Conservation (phyloP, 2,797 vertebrate genomes). For the Garrulus glandarius region DNA sequence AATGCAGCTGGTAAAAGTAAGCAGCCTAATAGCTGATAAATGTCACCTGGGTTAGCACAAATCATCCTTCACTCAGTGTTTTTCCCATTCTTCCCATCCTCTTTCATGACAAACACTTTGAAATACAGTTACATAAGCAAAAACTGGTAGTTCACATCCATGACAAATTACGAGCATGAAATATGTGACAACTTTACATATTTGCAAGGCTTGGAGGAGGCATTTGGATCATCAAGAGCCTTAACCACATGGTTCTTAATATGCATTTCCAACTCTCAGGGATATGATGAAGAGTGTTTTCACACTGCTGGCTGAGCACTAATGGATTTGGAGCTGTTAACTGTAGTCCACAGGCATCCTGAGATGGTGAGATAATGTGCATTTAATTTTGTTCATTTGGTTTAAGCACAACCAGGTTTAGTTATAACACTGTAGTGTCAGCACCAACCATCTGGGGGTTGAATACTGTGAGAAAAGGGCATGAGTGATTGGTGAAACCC, state of each 20-base stretch:
- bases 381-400: neutral
- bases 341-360: neutral
- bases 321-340: constrained; percentile 10
- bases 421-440: neutral
- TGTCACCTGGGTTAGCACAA: neutral
- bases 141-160: neutral
- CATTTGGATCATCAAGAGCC: neutral
- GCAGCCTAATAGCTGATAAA: neutral
- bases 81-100: neutral
- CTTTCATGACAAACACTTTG: neutral
- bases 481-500: neutral
- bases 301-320: constrained; percentile 3
- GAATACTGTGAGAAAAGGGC: neutral
- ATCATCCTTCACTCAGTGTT: neutral
- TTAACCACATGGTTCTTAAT: neutral
- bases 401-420: neutral
- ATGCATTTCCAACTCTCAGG: neutral
- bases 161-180: neutral
- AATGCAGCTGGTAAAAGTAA: neutral
- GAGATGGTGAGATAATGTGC: neutral
- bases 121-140: neutral
- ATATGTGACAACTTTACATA: neutral
- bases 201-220: constrained; percentile 20
- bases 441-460: neutral
- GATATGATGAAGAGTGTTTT: constrained; percentile 7